Conservation (phyloP, 2,888 invertebrate genomes). For the Agonopterix subpropinquella region DNA sequence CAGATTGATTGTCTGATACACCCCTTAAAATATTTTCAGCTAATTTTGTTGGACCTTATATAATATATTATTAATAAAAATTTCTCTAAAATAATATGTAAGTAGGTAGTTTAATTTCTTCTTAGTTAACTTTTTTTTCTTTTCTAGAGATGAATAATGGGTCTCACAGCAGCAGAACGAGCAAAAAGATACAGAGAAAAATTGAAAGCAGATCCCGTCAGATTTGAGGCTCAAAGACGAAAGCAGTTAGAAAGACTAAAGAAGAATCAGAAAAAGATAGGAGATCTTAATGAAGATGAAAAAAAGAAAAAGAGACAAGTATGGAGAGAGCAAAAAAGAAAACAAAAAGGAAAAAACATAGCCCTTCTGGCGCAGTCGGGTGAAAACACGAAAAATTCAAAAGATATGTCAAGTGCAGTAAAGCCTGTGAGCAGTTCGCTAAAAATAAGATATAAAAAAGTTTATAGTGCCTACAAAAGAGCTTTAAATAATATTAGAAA, state of each 20-base stretch:
- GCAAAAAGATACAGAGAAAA: neutral
- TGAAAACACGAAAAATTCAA: neutral
- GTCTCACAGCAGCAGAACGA: neutral
- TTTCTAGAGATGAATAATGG: neutral
- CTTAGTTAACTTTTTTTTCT: neutral
- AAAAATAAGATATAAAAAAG: conserved; percentile 3
- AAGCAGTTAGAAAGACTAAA: conserved; percentile 18
- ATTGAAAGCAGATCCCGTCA: neutral
- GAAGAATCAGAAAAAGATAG: conserved; percentile 3
- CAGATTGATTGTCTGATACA: too few species aligned
- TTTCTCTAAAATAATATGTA: too few species aligned
- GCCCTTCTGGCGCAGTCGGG: neutral
- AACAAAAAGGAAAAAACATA: conserved; percentile 4
- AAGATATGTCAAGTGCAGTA: conserved; percentile 1
- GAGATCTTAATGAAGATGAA: conserved; percentile 6
- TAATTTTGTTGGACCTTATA: too few species aligned
- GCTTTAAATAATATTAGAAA: conserved; percentile 3
- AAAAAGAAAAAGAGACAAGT: neutral
- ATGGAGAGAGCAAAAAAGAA: conserved; percentile 8
- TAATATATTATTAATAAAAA: neutral
- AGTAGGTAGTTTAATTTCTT: too few species aligned
- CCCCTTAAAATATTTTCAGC: too few species aligned
- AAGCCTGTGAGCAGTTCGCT: conserved; percentile 1
- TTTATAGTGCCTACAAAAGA: conserved; percentile 2
- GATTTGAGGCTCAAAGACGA: conserved; percentile 1